These are phyloP conservation scores for Imbricaverruca yamaguchii DNA, from an alignment of 2,888 invertebrate genomes.

Conservation along the genomic window DNA sequence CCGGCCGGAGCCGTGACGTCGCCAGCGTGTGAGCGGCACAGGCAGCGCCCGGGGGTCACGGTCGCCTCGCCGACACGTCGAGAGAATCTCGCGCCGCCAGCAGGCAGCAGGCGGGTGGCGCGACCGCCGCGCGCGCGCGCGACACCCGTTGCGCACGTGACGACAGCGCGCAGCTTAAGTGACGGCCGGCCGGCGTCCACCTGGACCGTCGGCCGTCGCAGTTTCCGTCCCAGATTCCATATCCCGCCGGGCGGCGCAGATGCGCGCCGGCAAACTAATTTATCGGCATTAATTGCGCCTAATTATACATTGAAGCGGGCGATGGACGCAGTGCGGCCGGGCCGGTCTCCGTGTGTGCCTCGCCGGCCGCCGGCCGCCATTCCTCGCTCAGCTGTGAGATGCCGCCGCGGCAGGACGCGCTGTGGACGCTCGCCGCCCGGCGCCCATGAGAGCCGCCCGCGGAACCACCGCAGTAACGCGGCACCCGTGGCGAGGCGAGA, in stretches of 20 bases:
- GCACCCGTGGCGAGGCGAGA: not conserved
- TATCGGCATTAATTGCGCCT: constrained; percentile 11
- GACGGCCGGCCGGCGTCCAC: not conserved
- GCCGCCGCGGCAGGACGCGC: not conserved
- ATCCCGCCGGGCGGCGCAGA: not conserved
- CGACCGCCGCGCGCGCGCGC: not conserved
- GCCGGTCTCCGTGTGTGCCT: not conserved
- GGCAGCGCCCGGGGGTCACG: too few species aligned
- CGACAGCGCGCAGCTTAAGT: too few species aligned
- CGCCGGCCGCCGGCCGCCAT: not conserved
- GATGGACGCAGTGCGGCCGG: not conserved
- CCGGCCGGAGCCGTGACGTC: too few species aligned
- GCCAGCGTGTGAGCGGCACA: too few species aligned
- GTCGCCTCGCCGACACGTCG: too few species aligned
- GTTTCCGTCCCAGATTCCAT: not conserved
- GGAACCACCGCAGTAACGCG: not conserved
- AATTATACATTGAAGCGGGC: constrained; percentile 8
- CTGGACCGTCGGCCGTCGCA: not conserved
- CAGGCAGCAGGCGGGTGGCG: not conserved
- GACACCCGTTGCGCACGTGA: not conserved
- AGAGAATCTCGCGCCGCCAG: too few species aligned
- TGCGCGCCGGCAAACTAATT: not conserved
- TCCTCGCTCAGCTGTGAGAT: not conserved
- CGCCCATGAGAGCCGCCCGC: not conserved
- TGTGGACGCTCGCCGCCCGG: not conserved